Evolutionary conservation across 1,140 invertebrate genomes (phyloP), one percentile per base, ranked within the genome.

Genomic region (Caerostris darwini): DNA sequence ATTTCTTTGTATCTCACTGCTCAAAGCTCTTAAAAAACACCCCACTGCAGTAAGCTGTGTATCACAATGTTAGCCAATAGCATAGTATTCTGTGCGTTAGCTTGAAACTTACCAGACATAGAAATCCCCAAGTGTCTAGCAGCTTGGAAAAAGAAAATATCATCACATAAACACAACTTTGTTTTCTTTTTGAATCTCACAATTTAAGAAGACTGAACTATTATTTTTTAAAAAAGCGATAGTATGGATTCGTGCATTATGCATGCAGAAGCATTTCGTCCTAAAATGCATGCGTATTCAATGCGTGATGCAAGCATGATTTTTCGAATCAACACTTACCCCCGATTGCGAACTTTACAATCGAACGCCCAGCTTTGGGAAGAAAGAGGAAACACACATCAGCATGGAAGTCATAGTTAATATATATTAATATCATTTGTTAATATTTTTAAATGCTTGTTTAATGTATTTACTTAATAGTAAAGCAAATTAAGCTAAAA

Each of bases 291-390:
- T 85, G 81, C 50, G 19, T 61, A 54, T 50, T 64, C 17, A n/a
- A 4, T n/a, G 64, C 87, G 12, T 85, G 50, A 54, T 8, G 67
- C 87, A 89, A 54, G 87, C 87, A 89, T n/a, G 17, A 69, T 14
- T 69, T 10, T 14, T 59, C 14, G 53, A 54, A 89, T 61, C 53
- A 19, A n/a, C 4, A 93, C 91, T 93, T 93, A 93, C 91, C 91
- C 5, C 91, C 91, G 3, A 86, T 67, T 12, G 91, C 82, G 56
- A 93, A 93, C 61, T 93, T 93, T 85, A 93, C 91, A 59, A 93
- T 67, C 2, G 91, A 93, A 58, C 91, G 91, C 58, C 91, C 91
- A 87, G 91, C 91, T 93, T 93, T n/a, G 17, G 57, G 50, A 58
- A 17, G 12, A 86, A 61, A 59, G 59, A 61, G n/a, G 59, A 61